Base-by-base conservation (phyloP, 2,113 vertebrate genomes). In the Ptychochromis oligacanthus region DNA sequence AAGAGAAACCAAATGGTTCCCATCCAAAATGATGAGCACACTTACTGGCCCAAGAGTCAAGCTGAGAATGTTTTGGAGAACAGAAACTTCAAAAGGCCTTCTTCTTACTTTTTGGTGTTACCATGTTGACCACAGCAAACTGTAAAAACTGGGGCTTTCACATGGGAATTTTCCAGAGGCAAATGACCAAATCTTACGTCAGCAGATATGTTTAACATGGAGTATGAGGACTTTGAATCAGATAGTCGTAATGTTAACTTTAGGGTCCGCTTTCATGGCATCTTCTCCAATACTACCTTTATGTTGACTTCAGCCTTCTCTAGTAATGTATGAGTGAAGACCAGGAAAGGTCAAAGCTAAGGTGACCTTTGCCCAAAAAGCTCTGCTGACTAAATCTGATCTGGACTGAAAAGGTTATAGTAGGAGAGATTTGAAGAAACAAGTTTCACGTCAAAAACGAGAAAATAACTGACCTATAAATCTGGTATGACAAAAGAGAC, bases 71-170 rank as follows among this genome's bases (percentile, higher is more conserved):
- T 18, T 87, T 88, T 87, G 13, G 60, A 67, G 88, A 92, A 91
- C 82, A 89, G 86, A 90, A 92, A 92, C 76, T 36, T 46, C 15
- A 77, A 72, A 17, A 55, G 65, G 26, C 9, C 62, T 40, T 22
- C 77, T 79, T 86, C 65, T 82, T 81, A 74, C 46, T 64, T 6
- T 83, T 20, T 60, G 22, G 20, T 74, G n/a, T 36, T 20, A 57
- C 2, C 5, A 38, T 40, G 13, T 24, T 75, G 28, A 59, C 56
- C 34, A 72, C 11, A 78, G 46, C 14, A 22, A 8, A 59, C n/a
- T 81, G 4, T 1, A 70, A 38, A 75, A 14, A 34, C 6, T 2
- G 58, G 64, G 79, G 26, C 2, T 88, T 88, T 87, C 55, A 26
- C 22, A 1, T 76, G 58, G 79, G 54, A 87, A 75, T 83, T 88